Evolutionary conservation across 2,888 invertebrate species (phyloP).

Genomic region (Eledona agricola): DNA sequence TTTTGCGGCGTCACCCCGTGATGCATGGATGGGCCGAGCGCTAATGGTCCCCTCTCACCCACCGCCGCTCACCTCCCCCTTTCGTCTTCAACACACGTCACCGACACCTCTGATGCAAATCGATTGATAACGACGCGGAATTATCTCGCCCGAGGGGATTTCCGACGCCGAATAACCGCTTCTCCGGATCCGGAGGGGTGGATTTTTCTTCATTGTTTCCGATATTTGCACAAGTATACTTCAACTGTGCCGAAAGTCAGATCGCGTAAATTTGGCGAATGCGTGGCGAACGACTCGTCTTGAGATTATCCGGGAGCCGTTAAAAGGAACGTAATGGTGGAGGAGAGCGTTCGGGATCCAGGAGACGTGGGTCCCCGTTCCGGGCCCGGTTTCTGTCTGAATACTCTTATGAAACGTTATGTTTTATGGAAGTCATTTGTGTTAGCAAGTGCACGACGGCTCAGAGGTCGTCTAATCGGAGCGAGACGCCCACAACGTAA

Average conservation of each 20-base stretch:
- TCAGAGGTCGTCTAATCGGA: slow-evolving; percentile 36
- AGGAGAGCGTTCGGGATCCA: slow-evolving; percentile 19
- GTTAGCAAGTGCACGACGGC: slow-evolving; percentile 42
- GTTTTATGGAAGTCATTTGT: slow-evolving; percentile 50
- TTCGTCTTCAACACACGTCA: slow-evolving; percentile 38
- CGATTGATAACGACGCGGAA: slow-evolving; percentile 33
- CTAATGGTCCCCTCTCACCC: slow-evolving; percentile 45
- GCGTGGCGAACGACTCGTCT: too few species aligned
- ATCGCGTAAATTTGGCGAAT: too few species aligned
- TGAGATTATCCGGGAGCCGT: slow-evolving; percentile 16
- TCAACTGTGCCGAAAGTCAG: too few species aligned
- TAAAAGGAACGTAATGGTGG: slow-evolving; percentile 10
- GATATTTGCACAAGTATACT: too few species aligned
- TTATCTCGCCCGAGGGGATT: slow-evolving; percentile 10
- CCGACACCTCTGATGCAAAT: slow-evolving; percentile 45
- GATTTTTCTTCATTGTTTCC: too few species aligned
- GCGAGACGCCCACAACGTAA: slow-evolving; percentile 31
- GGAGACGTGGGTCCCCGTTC: slow-evolving; percentile 45
- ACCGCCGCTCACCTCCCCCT: slow-evolving; percentile 35
- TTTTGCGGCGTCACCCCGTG: slow-evolving; percentile 58
- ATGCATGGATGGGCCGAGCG: slow-evolving; percentile 56
- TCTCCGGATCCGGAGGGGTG: neutral
- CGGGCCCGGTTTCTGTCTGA: slow-evolving; percentile 48
- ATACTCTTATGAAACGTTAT: slow-evolving; percentile 54
- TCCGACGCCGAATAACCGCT: slow-evolving; percentile 7